Conservation (phyloP, 2,113 vertebrate species). For the Paraplagusia blochii region DNA sequence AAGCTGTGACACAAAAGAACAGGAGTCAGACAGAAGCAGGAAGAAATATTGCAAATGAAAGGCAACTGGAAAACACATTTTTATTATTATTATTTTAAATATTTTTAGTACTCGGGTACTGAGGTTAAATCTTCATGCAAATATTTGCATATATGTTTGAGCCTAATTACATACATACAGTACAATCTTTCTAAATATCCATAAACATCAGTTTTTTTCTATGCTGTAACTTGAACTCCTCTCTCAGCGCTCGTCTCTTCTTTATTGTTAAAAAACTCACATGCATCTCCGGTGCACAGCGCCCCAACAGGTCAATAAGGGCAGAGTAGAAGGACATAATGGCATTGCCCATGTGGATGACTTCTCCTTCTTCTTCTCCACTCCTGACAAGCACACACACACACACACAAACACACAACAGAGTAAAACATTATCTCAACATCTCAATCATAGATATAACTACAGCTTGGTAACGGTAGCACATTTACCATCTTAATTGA, state of each 20-base stretch:
- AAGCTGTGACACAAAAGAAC: constrained; percentile 74
- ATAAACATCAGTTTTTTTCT: too few relatives aligned
- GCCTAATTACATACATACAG: too few relatives aligned
- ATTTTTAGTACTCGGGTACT: too few relatives aligned
- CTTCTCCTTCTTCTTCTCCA: constrained; percentile 80
- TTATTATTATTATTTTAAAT: too few relatives aligned
- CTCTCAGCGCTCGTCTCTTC: too few relatives aligned
- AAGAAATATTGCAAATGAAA: too few relatives aligned
- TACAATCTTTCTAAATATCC: too few relatives aligned
- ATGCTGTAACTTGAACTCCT: too few relatives aligned
- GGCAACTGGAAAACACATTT: too few relatives aligned
- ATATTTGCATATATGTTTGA: too few relatives aligned
- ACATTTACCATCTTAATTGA: not conserved
- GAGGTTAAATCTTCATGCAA: too few relatives aligned
- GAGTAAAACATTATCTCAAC: not conserved
- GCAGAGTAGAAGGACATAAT: constrained; percentile 99
- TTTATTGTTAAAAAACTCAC: constrained; percentile 73
- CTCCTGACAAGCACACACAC: constrained; percentile 66
- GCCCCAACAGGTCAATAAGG: constrained; percentile 94
- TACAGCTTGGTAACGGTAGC: not conserved
- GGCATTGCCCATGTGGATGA: constrained; percentile 94
- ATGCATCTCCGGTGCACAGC: constrained; percentile 96
- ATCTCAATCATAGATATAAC: not conserved
- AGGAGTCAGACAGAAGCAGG: too few relatives aligned
- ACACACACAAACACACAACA: constrained; percentile 1